Conservation (phyloP, 2,888 invertebrate species). For the Cosmia trapezina region DNA sequence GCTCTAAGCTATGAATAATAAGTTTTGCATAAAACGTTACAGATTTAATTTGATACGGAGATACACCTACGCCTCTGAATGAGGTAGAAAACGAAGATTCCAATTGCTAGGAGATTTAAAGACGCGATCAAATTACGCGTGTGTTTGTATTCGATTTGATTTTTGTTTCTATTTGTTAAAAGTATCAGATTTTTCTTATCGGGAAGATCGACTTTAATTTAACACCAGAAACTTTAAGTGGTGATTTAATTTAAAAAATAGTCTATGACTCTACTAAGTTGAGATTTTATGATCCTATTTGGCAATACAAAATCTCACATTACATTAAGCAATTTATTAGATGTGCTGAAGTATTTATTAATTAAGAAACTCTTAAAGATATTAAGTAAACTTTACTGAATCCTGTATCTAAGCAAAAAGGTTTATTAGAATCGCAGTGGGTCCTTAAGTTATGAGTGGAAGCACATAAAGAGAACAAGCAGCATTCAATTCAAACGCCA, state of each 20-base stretch:
- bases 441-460: slow-evolving; percentile 64
- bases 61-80: slow-evolving; percentile 56
- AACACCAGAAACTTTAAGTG: slow-evolving; percentile 53
- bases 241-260: slow-evolving; percentile 45
- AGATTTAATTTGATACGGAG: slow-evolving; percentile 61
- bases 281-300: slow-evolving; percentile 33
- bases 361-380: slow-evolving; percentile 8
- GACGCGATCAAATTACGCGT: slow-evolving; percentile 60
- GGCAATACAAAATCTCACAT: slow-evolving; percentile 28
- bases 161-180: slow-evolving; percentile 58
- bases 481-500: slow-evolving; percentile 73
- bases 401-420: slow-evolving; percentile 36
- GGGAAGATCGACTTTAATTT: slow-evolving; percentile 52
- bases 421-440: slow-evolving; percentile 47
- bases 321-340: slow-evolving; percentile 28
- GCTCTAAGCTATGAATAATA: slow-evolving; percentile 56
- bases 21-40: slow-evolving; percentile 62
- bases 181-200: slow-evolving; percentile 59
- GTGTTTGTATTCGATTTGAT: slow-evolving; percentile 49
- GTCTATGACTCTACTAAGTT: slow-evolving; percentile 12
- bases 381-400: slow-evolving; percentile 4
- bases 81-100: slow-evolving; percentile 44
- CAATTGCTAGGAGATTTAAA: slow-evolving; percentile 56
- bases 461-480: slow-evolving; percentile 69
- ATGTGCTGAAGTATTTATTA: slow-evolving; percentile 15